Evolutionary conservation across 2,113 vertebrate species (phyloP), one percentile per base, ranked within the genome.

Genomic region (Tiliqua scincoides): DNA sequence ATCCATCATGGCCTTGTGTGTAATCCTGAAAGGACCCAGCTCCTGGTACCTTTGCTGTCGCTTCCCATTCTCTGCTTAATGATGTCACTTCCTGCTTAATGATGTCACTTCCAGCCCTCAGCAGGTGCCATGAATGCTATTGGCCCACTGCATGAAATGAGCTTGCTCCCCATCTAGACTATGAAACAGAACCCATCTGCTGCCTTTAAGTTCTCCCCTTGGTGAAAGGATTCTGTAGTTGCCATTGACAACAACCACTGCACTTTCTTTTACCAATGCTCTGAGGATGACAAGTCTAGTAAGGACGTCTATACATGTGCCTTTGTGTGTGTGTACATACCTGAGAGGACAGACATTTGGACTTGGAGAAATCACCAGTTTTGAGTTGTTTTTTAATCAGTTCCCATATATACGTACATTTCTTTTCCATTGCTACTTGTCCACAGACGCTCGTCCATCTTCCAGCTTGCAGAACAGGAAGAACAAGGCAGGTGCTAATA

Each of bases 281-380:
- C 37, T 62, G 18, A 79, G 35, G n/a, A 79, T 61, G 20, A 17
- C 32, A 12, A 37, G 20, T 23, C 11, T 1, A 79, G n/a, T 2
- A 35, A 17, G 27, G 73, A 23, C 30, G 18, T 61, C 3, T 37
- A 15, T 40, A 61, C 14, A 27, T 57, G 59, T 81, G 88, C 88
- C 23, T 48, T 48, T 48, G 0, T 25, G 25, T 9, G 4, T 63
- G 30, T 87, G 65, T 17, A 57, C 81, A 92, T 90, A 80, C 73
- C 35, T 78, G 32, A 86, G 79, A 75, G 88, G 87, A 81, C 91
- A 85, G 71, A 87, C 57, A 7, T 20, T 59, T 59, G 32, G 32
- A 61, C 40, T 37, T 37, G 32, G 20, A 67, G 48, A 68, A 21
- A 48, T 32, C 43, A 48, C 63, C 9, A 11, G 10, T 5, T 25